Evolutionary conservation across 1,140 invertebrate genomes (phyloP), one percentile per base, ranked within the genome.

Genomic region (Drosophila repleta): DNA sequence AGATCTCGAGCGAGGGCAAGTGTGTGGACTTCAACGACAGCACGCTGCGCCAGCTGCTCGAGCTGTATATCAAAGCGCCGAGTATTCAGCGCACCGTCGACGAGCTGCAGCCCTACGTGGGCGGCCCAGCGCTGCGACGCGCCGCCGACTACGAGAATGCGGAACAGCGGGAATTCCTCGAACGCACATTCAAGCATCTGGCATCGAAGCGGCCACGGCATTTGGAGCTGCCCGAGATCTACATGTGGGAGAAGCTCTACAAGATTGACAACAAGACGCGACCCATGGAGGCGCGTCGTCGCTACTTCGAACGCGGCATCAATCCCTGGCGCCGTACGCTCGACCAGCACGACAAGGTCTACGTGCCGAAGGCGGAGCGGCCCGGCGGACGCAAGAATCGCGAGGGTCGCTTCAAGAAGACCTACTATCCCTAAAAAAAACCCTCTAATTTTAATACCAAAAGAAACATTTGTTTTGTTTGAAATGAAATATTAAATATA

Each of bases 11-110:
- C 78, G 71, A 74, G 15, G 95, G 94, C 5, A 93, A 95, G 92
- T 92, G 98, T 3, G 90, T 95, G 70, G 96, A 95, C 57, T 94
- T 98, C 43, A 98, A 98, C 93, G 95, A 97, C 58, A 94, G 95
- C 43, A 95, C 96, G 3, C 85, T 98, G 6, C 95, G 94, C 90
- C 92, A 93, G 72, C 87, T 99, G 10, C 81, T 98, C 1, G 94
- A 95, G 66, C 95, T 96, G 79, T 96, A 98, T 76, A 80, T 94
- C 3, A 96, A 97, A 92, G 83, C 92, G 15, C 96, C 97, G 1
- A 68, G 88, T 55, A 92, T 96, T 57, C 92, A 94, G 76, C 92
- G 95, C 56, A 92, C 93, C 11, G 8, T 15, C 0, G 57, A 61
- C 20, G 93, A 96, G 67, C 92, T 97, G 91, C 95, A 95, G 75